Percentiles rank a stretch among this genome's conserved stretches.
Evolutionary conservation across 2,113 vertebrate genomes (phyloP).

Genomic region (Pelvicachromis taeniatus): DNA sequence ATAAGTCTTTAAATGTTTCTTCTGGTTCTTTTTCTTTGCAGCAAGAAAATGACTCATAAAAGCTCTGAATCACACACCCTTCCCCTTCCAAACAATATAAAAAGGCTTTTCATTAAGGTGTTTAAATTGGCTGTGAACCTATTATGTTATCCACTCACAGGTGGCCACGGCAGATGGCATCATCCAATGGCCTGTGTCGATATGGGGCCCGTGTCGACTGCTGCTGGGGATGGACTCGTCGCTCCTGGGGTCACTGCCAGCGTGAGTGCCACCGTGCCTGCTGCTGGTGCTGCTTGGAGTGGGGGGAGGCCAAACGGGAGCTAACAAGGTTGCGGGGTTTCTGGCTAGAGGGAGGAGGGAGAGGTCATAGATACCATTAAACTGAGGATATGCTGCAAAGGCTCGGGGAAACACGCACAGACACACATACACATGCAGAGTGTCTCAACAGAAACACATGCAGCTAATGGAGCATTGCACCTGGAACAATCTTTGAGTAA

Average conservation of each 20-base stretch:
- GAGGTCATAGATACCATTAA: slow-evolving; percentile 39
- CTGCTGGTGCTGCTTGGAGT: slow-evolving; percentile 27
- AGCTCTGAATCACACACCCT: neutral
- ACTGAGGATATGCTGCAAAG: neutral
- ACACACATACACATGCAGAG: neutral
- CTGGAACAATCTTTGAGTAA: slow-evolving; percentile 34
- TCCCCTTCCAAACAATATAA: neutral
- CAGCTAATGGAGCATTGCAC: slow-evolving; percentile 9
- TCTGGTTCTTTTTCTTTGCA: neutral
- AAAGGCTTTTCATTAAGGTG: slow-evolving; percentile 11
- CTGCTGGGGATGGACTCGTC: slow-evolving; percentile 96
- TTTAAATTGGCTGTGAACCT: slow-evolving; percentile 39
- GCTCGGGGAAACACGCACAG: neutral
- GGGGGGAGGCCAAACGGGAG: slow-evolving; percentile 51
- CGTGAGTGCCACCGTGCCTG: slow-evolving; percentile 82
- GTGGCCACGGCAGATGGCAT: slow-evolving; percentile 89
- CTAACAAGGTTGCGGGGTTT: slow-evolving; percentile 65
- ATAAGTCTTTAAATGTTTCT: neutral
- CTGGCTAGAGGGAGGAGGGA: slow-evolving; percentile 14
- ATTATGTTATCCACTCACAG: slow-evolving; percentile 69
- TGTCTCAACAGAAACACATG: neutral
- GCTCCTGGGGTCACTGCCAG: slow-evolving; percentile 91
- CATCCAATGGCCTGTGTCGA: slow-evolving; percentile 85
- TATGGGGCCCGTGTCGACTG: slow-evolving; percentile 91
- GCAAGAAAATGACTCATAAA: neutral